A percentile compares a stretch with the other conserved stretches of the same genome.
Conservation (phyloP, 2,888 invertebrate species). For the Thymelicus sylvestris region DNA sequence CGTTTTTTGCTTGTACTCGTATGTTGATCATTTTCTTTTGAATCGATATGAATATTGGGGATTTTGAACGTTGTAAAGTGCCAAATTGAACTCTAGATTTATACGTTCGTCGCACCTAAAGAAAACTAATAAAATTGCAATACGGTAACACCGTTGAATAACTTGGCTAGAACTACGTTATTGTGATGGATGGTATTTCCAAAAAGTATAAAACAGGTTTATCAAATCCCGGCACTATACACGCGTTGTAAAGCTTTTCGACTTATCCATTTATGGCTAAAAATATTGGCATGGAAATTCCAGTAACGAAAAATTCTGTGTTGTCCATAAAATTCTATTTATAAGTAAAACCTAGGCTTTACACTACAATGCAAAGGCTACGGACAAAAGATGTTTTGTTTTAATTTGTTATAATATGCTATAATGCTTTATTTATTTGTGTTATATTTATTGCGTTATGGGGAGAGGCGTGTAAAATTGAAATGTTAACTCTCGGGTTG, state of each 20-base stretch:
- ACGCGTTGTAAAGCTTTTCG: slow-evolving; percentile 16
- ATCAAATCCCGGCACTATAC: slow-evolving; percentile 6
- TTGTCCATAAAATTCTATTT: slow-evolving; percentile 22
- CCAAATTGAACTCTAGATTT: no score
- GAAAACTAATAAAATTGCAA: no score
- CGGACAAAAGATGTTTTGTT: slow-evolving; percentile 15
- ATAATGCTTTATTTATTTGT: no score
- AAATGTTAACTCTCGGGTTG: no score
- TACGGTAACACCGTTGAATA: no score
- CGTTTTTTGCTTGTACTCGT: no score
- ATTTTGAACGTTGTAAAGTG: no score
- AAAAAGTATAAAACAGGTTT: slow-evolving; percentile 13
- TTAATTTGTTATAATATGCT: slow-evolving; percentile 11
- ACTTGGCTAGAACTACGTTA: neutral
- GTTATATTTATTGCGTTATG: no score
- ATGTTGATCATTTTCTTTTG: no score
- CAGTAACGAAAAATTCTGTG: slow-evolving; percentile 17
- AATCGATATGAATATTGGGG: no score
- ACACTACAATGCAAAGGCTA: slow-evolving; percentile 14
- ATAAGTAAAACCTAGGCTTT: slow-evolving; percentile 27
- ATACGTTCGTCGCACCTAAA: no score
- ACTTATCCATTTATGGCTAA: slow-evolving; percentile 24
- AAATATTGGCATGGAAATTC: slow-evolving; percentile 23
- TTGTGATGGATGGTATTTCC: neutral
- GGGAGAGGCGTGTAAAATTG: no score